Evolutionary conservation across 2,113 vertebrate species (phyloP).

Genomic region (Tringa solitaria): DNA sequence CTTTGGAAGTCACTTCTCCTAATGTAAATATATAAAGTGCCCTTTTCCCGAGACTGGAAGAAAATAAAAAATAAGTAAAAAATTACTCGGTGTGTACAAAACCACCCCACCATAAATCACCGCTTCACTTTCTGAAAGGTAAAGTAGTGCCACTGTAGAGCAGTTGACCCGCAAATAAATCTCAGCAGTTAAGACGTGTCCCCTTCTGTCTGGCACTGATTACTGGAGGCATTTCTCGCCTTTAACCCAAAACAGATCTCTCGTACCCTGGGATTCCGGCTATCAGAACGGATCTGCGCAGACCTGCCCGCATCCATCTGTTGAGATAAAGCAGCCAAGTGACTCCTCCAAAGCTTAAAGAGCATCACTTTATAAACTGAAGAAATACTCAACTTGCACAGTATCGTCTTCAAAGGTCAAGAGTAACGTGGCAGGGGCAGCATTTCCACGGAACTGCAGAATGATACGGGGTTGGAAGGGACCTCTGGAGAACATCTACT

Average conservation of each 20-base stretch:
- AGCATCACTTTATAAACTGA: background rate
- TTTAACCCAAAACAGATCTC: background rate
- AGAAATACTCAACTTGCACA: background rate
- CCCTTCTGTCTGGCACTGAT: background rate
- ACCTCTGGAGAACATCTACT: too few relatives aligned
- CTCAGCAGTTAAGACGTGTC: background rate
- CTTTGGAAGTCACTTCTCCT: slow-evolving; percentile 43
- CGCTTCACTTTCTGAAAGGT: background rate
- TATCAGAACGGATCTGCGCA: background rate
- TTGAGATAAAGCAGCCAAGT: background rate
- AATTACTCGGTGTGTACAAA: background rate
- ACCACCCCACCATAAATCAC: slow-evolving; percentile 11
- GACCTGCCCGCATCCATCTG: background rate
- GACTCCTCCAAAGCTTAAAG: background rate
- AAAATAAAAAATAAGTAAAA: too few relatives aligned
- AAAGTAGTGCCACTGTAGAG: background rate
- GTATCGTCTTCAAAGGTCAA: background rate
- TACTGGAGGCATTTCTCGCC: background rate
- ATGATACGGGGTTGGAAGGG: too few relatives aligned
- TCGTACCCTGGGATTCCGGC: background rate
- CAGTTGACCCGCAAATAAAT: slow-evolving; percentile 46
- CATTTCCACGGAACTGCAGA: background rate
- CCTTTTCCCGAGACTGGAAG: background rate
- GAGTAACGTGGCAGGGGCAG: background rate
- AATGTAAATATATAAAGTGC: slow-evolving; percentile 46